Conservation (phyloP, 2,113 vertebrate genomes). For the Chloropsis hardwickii region DNA sequence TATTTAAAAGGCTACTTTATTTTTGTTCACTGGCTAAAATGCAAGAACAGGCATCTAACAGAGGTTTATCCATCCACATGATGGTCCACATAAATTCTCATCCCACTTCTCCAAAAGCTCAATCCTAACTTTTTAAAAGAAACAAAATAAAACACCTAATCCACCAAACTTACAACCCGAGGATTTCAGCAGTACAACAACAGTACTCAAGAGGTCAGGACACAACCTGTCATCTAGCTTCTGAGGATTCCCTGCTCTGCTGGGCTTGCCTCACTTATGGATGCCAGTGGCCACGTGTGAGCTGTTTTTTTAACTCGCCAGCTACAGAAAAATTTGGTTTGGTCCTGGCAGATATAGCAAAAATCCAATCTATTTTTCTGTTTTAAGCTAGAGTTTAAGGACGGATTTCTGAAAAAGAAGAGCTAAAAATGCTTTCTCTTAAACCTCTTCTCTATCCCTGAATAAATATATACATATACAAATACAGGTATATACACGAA, state of each 20-base stretch:
- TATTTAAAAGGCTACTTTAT: not conserved
- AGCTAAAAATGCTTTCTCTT: not conserved
- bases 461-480: not conserved
- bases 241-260: not conserved
- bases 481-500: not conserved
- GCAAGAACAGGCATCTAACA: not conserved
- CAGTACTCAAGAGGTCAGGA: not conserved
- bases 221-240: not conserved
- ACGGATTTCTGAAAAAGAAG: not conserved
- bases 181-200: not conserved
- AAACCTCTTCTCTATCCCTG: not conserved
- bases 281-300: rapidly evolving
- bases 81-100: not conserved
- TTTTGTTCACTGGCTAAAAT: not conserved
- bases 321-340: not conserved
- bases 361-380: not conserved
- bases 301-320: not conserved
- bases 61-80: not conserved
- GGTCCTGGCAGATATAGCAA: not conserved
- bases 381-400: not conserved
- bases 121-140: not conserved
- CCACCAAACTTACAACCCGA: not conserved
- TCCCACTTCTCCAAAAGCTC: not conserved
- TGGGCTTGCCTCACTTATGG: not conserved
- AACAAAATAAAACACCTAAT: not conserved